A percentile compares a stretch with the other conserved stretches of the same genome.
Conservation (phyloP, 1,140 invertebrate species). For the Conus ventricosus region DNA sequence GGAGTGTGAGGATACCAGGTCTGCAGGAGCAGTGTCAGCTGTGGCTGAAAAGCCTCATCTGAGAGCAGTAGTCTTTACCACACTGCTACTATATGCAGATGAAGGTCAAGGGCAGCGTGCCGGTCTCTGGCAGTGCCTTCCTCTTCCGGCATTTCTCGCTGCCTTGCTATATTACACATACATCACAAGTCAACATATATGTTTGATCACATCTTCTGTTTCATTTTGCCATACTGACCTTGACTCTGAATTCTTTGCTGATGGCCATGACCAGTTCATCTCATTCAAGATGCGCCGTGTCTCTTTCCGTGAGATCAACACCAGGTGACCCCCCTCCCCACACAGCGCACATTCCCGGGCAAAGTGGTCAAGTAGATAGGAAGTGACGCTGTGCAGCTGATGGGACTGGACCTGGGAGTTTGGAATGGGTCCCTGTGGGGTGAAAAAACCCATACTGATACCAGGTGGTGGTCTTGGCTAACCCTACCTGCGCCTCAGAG, state of each 20-base stretch:
- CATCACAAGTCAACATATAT: too few species aligned
- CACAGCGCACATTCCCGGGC: constrained; percentile 36
- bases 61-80: too few species aligned
- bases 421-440: constrained; percentile 74
- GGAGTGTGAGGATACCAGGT: too few species aligned
- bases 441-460: constrained; percentile 78
- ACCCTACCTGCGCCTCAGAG: constrained; percentile 69
- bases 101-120: too few species aligned
- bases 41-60: too few species aligned
- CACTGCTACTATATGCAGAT: too few species aligned
- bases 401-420: constrained; percentile 39
- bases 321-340: constrained; percentile 51
- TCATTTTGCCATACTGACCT: constrained; percentile 48
- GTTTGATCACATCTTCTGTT: too few species aligned
- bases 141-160: too few species aligned
- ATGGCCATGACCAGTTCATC: constrained; percentile 68
- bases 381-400: constrained; percentile 52
- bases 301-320: constrained; percentile 74
- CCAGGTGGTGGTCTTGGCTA: constrained; percentile 74
- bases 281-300: constrained; percentile 77
- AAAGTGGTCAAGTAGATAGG: constrained; percentile 50
- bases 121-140: too few species aligned
- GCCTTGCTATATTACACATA: too few species aligned
- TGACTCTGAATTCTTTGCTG: constrained; percentile 54
- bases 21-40: too few species aligned